Conservation (phyloP, 2,113 vertebrate species). For the Porphyrio hochstetteri region DNA sequence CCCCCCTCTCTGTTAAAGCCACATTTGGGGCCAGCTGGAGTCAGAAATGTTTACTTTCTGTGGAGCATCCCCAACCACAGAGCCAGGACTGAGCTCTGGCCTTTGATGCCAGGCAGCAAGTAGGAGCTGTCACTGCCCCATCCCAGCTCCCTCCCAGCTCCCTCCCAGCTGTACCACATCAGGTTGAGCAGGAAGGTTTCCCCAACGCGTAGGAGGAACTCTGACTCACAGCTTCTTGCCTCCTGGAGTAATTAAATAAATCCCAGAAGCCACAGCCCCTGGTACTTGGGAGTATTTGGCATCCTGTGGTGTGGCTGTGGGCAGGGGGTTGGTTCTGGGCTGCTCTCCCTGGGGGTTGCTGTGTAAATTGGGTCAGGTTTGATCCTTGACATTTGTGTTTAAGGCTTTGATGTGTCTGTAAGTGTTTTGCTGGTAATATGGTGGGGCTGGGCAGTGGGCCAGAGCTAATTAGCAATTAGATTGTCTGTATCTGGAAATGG, state of each 20-base stretch:
- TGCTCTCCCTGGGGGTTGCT: background rate
- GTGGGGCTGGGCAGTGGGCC: background rate
- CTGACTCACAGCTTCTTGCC: background rate
- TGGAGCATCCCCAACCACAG: background rate
- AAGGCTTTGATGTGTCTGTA: background rate
- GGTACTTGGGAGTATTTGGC: background rate
- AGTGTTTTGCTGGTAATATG: background rate
- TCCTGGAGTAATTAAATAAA: background rate
- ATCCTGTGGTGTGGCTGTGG: accelerated
- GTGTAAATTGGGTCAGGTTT: accelerated
- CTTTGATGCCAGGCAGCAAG: background rate
- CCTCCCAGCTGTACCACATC: background rate
- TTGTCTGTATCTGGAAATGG: background rate
- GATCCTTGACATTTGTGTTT: accelerated
- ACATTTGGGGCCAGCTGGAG: background rate
- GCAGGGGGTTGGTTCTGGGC: background rate
- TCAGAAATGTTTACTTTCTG: background rate
- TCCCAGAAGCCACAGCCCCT: background rate
- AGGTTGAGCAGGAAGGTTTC: background rate
- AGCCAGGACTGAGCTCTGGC: background rate
- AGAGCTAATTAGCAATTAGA: background rate
- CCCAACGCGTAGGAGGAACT: background rate
- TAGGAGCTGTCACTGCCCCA: accelerated
- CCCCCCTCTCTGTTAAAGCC: background rate
- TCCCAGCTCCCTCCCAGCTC: background rate